A percentile compares a stretch with the other conserved stretches of the same genome.
These are phyloP conservation scores for Ovibos moschatus DNA, from an alignment of 2,113 vertebrate genomes.

Conservation along the genomic window DNA sequence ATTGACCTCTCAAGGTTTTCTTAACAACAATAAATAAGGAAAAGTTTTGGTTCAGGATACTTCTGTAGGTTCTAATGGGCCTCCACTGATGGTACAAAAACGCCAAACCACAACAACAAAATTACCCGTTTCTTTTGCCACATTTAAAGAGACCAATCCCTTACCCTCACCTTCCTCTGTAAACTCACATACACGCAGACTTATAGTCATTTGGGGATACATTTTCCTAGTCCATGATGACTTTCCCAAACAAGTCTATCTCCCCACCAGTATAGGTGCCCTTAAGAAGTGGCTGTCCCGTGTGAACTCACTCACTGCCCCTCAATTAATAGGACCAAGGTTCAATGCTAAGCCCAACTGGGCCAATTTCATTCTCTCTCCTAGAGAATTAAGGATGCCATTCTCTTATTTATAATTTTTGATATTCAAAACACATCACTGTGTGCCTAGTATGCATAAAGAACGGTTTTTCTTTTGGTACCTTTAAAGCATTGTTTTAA, in stretches of 20 bases:
- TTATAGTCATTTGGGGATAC: too few relatives aligned
- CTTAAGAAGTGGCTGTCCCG: not conserved
- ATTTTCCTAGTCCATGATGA: not conserved
- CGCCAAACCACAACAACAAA: not conserved
- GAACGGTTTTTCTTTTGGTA: not conserved
- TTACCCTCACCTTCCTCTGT: not conserved
- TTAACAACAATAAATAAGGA: not conserved
- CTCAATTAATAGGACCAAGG: not conserved
- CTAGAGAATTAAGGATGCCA: not conserved
- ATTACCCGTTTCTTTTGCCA: not conserved
- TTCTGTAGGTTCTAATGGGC: not conserved
- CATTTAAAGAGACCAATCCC: not conserved
- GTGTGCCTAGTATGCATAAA: not conserved
- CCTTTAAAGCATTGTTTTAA: not conserved
- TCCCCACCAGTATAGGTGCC: not conserved
- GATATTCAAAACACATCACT: not conserved
- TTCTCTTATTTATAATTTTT: not conserved
- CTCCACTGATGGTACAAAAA: not conserved
- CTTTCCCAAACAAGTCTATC: not conserved
- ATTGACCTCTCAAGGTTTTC: not conserved
- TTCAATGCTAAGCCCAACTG: not conserved
- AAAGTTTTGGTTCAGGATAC: not conserved
- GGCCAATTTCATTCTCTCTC: not conserved
- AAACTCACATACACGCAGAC: fast-evolving
- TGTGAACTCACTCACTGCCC: not conserved